A percentile compares a stretch with the other conserved stretches of the same genome.
phyloP scores from a whole-genome alignment of 2,888 invertebrate species.

The Matsumyia berberina region DNA sequence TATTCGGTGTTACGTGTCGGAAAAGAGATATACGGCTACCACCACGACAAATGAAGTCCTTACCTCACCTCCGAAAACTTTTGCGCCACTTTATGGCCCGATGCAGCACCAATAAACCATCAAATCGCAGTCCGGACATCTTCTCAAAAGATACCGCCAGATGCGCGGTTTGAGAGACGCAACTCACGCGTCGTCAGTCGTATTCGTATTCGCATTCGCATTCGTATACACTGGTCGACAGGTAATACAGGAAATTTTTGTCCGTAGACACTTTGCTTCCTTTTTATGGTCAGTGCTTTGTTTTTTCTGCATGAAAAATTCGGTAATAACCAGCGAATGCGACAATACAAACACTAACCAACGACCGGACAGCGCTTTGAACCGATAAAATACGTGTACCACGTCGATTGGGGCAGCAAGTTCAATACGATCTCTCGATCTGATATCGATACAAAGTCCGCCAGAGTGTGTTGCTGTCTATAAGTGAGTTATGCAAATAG shows the following conservation, averaged over 20 bases:
- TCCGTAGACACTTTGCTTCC: constrained; percentile 63
- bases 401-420: constrained; percentile 23
- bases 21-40: constrained; percentile 37
- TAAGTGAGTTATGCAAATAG: constrained; percentile 59
- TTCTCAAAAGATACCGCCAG: constrained; percentile 68
- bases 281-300: constrained; percentile 66
- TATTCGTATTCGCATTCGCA: constrained; percentile 27
- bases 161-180: constrained; percentile 32
- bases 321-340: constrained; percentile 49
- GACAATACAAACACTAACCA: constrained; percentile 36
- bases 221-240: constrained; percentile 50
- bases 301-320: constrained; percentile 53
- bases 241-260: constrained; percentile 73
- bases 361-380: constrained; percentile 35
- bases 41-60: constrained; percentile 60
- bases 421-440: constrained; percentile 55
- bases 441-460: constrained; percentile 20
- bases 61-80: constrained; percentile 57
- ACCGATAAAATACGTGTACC: constrained; percentile 31
- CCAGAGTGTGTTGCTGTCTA: background rate
- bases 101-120: constrained; percentile 56
- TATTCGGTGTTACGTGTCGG: constrained; percentile 27
- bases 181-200: constrained; percentile 34
- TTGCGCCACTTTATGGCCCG: constrained; percentile 28
- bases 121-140: constrained; percentile 41